A percentile compares a stretch with the other conserved stretches of the same genome.
These are phyloP conservation scores for Catocala sponsa DNA, from an alignment of 2,888 invertebrate genomes.

Conservation along the genomic window DNA sequence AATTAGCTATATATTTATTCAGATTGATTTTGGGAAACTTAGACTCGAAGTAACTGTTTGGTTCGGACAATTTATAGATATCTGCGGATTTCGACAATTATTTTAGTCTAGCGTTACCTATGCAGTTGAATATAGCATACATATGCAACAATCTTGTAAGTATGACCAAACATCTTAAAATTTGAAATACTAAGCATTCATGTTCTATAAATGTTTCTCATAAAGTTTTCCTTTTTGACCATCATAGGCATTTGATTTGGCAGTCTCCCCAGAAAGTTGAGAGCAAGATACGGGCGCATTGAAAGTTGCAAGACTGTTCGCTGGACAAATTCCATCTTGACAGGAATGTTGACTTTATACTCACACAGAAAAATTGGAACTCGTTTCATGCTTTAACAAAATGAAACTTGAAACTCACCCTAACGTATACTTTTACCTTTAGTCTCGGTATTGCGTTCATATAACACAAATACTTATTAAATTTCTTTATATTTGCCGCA, in stretches of 20 bases:
- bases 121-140: no score
- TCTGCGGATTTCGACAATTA: neutral
- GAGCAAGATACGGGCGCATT: slow-evolving; percentile 36
- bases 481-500: no score
- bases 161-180: no score
- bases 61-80: neutral
- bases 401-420: slow-evolving; percentile 21
- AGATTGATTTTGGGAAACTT: no score
- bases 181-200: no score
- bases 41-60: no score
- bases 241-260: slow-evolving; percentile 45
- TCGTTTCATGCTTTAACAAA: slow-evolving; percentile 49
- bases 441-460: neutral
- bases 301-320: slow-evolving; percentile 55
- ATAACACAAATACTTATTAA: neutral
- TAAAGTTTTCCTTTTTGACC: neutral
- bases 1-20: no score
- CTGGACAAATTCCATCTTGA: slow-evolving; percentile 60
- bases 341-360: slow-evolving; percentile 57
- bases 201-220: neutral
- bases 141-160: no score
- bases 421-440: neutral
- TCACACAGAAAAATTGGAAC: slow-evolving; percentile 52
- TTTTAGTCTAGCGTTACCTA: no score
- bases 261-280: slow-evolving; percentile 42